phyloP scores from a whole-genome alignment of 2,113 vertebrate genomes.

The Ptychochromis oligacanthus region DNA sequence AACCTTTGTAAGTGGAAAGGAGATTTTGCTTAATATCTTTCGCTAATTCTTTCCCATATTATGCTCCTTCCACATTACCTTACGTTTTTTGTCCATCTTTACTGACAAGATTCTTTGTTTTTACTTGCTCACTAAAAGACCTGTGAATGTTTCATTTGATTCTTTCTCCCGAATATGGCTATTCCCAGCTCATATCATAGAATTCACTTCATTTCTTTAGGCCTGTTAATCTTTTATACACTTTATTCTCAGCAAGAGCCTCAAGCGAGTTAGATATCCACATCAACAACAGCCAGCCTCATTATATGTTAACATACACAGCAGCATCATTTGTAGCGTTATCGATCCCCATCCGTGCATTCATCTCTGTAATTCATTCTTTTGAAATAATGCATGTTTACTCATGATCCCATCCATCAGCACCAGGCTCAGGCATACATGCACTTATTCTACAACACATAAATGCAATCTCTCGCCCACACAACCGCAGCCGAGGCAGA shows the following conservation, averaged over 20 bases:
- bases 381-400: conserved; percentile 39
- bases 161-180: neutral
- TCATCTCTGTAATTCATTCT: conserved; percentile 38
- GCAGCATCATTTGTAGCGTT: conserved; percentile 8
- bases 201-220: neutral
- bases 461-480: conserved; percentile 40
- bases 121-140: conserved; percentile 17
- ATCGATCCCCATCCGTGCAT: conserved; percentile 27
- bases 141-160: conserved; percentile 20
- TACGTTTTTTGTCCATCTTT: conserved; percentile 1
- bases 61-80: neutral
- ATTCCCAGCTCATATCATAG: neutral
- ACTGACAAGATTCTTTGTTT: conserved; percentile 1
- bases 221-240: neutral
- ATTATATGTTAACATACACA: conserved; percentile 25
- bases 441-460: conserved; percentile 22
- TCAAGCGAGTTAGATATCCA: conserved; percentile 17
- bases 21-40: neutral
- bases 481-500: conserved; percentile 33
- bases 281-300: conserved; percentile 16
- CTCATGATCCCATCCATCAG: conserved; percentile 28
- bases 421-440: conserved; percentile 14
- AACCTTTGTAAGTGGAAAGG: conserved; percentile 2
- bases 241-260: conserved; percentile 20
- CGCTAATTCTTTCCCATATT: neutral